These are phyloP conservation scores for Augiades crinisus DNA, from an alignment of 2,888 invertebrate species.

Conservation along the genomic window DNA sequence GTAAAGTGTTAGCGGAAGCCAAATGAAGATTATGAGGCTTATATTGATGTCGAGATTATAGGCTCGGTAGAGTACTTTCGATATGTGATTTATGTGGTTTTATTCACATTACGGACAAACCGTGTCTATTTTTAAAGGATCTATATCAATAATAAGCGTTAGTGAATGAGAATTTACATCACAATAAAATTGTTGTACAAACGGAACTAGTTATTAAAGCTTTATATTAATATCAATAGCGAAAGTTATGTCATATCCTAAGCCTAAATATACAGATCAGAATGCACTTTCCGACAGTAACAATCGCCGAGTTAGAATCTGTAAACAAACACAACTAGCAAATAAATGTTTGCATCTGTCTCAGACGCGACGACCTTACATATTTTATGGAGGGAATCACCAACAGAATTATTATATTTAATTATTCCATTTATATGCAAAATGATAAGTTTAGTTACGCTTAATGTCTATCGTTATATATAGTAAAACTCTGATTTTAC, in stretches of 20 bases:
- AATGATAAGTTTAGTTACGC: conserved; percentile 61
- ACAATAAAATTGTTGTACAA: conserved; percentile 65
- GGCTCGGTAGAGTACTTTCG: no score
- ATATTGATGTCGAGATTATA: no score
- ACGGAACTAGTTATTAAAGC: conserved; percentile 59
- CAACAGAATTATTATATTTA: conserved; percentile 53
- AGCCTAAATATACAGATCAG: conserved; percentile 56
- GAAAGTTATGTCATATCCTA: conserved; percentile 78
- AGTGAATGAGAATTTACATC: no score
- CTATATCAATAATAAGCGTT: no score
- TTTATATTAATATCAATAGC: conserved; percentile 53
- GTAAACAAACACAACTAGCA: conserved; percentile 54
- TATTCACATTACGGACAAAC: no score
- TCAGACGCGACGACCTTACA: conserved; percentile 54
- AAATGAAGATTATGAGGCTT: no score
- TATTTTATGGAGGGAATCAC: conserved; percentile 54
- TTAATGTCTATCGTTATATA: conserved; percentile 55
- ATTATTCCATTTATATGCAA: conserved; percentile 41
- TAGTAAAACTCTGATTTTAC: conserved; percentile 70
- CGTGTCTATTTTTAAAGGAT: no score
- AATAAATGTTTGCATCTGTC: conserved; percentile 48
- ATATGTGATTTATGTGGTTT: no score
- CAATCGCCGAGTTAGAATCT: conserved; percentile 44
- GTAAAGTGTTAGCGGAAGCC: conserved; percentile 15
- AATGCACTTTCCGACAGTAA: conserved; percentile 53